A percentile compares a stretch with the other conserved stretches of the same genome.
phyloP scores from a whole-genome alignment of 2,797 vertebrate species.

The Hipposideros larvatus region DNA sequence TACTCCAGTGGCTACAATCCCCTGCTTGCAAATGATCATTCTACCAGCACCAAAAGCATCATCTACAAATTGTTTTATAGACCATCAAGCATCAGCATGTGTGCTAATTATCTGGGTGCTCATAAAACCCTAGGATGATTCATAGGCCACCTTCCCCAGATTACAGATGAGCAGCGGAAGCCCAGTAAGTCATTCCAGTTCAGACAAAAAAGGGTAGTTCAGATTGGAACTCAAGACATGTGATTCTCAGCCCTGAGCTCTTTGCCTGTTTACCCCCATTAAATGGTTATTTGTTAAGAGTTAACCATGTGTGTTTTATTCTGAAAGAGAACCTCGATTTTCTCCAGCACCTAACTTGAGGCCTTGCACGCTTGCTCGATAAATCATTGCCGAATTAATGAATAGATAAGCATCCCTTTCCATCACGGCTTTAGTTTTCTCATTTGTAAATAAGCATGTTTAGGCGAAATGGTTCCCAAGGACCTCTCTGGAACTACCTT shows the following conservation, averaged over 20 bases:
- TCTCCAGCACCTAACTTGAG: neutral
- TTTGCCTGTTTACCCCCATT: neutral
- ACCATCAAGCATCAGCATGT: slow-evolving; percentile 52
- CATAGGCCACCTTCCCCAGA: neutral
- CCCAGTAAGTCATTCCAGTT: neutral
- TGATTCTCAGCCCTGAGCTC: neutral
- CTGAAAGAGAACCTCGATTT: neutral
- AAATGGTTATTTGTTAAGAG: neutral
- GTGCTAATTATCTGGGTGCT: neutral
- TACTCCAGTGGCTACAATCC: neutral
- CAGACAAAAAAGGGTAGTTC: neutral
- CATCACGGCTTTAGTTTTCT: neutral
- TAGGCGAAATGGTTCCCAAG: neutral
- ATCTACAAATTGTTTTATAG: slow-evolving; percentile 55
- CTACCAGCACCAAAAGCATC: slow-evolving; percentile 46
- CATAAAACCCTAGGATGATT: slow-evolving; percentile 58
- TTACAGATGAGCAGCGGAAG: neutral
- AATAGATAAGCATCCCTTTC: neutral
- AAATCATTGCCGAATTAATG: slow-evolving; percentile 41
- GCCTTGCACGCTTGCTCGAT: neutral
- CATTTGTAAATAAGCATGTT: slow-evolving; percentile 3
- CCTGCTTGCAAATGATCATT: slow-evolving; percentile 61
- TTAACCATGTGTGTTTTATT: neutral
- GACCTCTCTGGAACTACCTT: neutral
- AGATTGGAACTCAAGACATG: neutral